Evolutionary conservation across 2,113 vertebrate genomes (phyloP), one percentile per base, ranked within the genome.

Genomic region (Acanthisitta chloris): DNA sequence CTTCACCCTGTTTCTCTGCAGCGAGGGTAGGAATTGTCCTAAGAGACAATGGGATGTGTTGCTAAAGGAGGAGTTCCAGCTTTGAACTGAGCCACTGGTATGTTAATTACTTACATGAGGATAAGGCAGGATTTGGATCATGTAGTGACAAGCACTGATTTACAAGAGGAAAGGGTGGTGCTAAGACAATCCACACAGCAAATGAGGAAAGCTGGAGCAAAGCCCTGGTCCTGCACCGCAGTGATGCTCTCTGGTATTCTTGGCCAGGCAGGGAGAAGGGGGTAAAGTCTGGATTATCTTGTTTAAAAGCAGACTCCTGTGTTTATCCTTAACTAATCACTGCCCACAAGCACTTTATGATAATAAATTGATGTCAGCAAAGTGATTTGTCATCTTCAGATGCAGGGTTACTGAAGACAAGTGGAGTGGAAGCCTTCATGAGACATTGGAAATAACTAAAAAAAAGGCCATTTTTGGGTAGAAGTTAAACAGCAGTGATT

Each of bases 71-170:
- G 25, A 26, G 21, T 70, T 88, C 67, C 92, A 92, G 64, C 67
- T 95, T 95, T 94, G 79, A 95, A 93, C 71, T 90, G 90, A 93
- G 64, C 95, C 79, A 64, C 40, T 96, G 84, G 87, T 88, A 89
- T 96, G 76, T 94, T 96, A 96, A 88, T 94, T 57, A 90, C 77
- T 90, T 95, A 48, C 90, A 88, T 81, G 88, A 93, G 72, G 31
- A 71, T 24, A 45, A 46, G 25, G 55, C n/a, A 92, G 59, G 55
- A 64, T 90, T 81, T 86, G 80, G 76, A 90, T 94, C 16, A 7
- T 29, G 28, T 13, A 57, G 57, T 84, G 92, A 64, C 91, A 94
- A 91, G 80, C 59, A 6, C 69, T 86, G 92, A 91, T 86, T 92
- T 95, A 72, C 61, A 89, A 76, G 83, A 71, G 88, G 86, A 92